These are phyloP conservation scores for Amblyopsis rosae DNA, from an alignment of 2,113 vertebrate genomes.

Conservation along the genomic window DNA sequence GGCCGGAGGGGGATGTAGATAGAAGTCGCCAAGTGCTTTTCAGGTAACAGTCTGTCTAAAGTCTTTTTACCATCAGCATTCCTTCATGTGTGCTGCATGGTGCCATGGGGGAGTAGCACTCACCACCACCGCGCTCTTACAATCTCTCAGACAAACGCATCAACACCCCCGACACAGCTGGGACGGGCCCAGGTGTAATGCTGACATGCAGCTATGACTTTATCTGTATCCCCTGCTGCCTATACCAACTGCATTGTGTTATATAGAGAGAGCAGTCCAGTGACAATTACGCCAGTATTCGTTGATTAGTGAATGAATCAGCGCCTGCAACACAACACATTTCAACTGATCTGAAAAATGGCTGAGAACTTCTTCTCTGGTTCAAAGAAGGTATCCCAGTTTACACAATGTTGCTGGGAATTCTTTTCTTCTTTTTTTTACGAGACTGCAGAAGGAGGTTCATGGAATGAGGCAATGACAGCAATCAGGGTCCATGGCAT, in stretches of 20 bases:
- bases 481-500: not conserved
- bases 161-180: conserved; percentile 50
- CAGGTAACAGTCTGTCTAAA: conserved; percentile 66
- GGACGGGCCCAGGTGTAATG: conserved; percentile 53
- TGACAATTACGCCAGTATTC: too few relatives aligned
- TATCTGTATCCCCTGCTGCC: not conserved
- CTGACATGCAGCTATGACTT: conserved; percentile 9
- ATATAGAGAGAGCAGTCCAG: too few relatives aligned
- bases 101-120: conserved; percentile 38
- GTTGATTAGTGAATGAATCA: too few relatives aligned
- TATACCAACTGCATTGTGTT: not conserved
- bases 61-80: conserved; percentile 39
- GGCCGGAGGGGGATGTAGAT: conserved; percentile 62
- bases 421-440: too few relatives aligned
- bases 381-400: too few relatives aligned
- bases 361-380: too few relatives aligned
- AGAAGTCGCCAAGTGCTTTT: conserved; percentile 50
- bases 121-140: conserved; percentile 30
- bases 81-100: conserved; percentile 18
- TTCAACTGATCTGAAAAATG: too few relatives aligned
- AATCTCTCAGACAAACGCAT: conserved; percentile 24
- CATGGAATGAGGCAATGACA: too few relatives aligned
- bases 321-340: too few relatives aligned
- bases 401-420: too few relatives aligned
- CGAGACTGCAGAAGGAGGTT: too few relatives aligned